Evolutionary conservation across 2,113 vertebrate species (phyloP), one percentile per base, ranked within the genome.

Genomic region (Danionella cerebrum): DNA sequence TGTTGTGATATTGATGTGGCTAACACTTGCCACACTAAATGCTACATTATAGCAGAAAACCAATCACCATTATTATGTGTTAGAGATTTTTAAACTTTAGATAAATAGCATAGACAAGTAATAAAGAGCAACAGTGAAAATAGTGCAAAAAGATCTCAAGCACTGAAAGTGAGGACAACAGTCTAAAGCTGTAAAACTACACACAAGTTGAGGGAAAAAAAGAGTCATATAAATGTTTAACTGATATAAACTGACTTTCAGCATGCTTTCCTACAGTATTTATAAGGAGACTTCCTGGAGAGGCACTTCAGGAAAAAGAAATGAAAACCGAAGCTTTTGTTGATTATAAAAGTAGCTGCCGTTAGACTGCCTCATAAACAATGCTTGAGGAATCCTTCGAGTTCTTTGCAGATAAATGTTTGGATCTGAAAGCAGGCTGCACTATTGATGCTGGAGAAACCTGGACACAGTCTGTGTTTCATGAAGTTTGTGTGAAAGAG

Each of bases 301-400:
- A 75, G 73, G 73, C 73, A 75, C 73, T 75, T 75, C 41, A 63
- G 42, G 18, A 63, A 63, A 75, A 64, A 14, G 27, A 69, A 65
- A 48, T 2, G 25, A 52, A 62, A 67, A 64, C 36, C 25, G 39
- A 53, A 74, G 5, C 14, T 51, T 65, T 48, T 45, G 6, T 48
- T 47, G 11, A 18, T 74, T 66, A 67, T 64, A 75, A 71, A 75
- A 75, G 63, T 75, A 75, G 73, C 73, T 75, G 73, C 73, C 73
- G 19, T 71, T 59, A 57, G 47, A 62, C 18, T 19, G 63, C 53
- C 63, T 71, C 59, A 55, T 75, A 70, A 75, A 71, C 12, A 60
- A 65, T 44, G 65, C 54, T 74, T 44, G 31, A 55, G 47, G 55
- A 51, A 47, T 41, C 45, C 3, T 52, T 36, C 33, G 3, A 35